These are phyloP conservation scores for Scaptomyza graminum DNA, from an alignment of 1,140 invertebrate genomes.

Conservation along the genomic window DNA sequence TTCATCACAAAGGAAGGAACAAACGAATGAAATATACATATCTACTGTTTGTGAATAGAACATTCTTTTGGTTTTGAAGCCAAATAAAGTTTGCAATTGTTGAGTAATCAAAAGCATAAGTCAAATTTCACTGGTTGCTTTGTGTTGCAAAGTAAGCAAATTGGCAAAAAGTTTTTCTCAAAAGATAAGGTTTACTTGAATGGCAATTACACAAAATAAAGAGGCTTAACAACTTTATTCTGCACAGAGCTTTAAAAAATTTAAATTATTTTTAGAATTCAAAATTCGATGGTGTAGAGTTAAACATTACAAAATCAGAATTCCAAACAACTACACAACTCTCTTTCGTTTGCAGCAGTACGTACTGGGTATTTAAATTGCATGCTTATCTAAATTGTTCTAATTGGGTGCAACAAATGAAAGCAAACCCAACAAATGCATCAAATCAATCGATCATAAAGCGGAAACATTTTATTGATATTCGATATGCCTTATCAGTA, in stretches of 20 bases:
- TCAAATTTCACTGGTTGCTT: neutral
- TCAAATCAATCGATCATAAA: constrained; percentile 58
- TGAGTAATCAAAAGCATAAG: neutral
- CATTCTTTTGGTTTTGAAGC: neutral
- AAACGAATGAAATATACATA: neutral
- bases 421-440: neutral
- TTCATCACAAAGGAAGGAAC: neutral
- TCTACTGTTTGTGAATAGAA: neutral
- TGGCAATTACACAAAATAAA: neutral
- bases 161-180: neutral
- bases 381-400: neutral
- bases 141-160: neutral
- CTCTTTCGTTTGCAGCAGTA: too few species aligned
- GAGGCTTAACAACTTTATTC: neutral
- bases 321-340: too few species aligned
- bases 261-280: neutral
- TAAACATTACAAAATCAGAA: too few species aligned
- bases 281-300: neutral
- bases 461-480: constrained; percentile 28
- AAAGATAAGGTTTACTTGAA: neutral
- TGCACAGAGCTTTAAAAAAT: neutral
- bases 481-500: constrained; percentile 45
- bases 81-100: neutral
- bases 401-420: neutral
- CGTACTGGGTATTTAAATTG: neutral